These are phyloP conservation scores for Oryzias javanicus DNA, from an alignment of 2,113 vertebrate genomes.

Conservation along the genomic window DNA sequence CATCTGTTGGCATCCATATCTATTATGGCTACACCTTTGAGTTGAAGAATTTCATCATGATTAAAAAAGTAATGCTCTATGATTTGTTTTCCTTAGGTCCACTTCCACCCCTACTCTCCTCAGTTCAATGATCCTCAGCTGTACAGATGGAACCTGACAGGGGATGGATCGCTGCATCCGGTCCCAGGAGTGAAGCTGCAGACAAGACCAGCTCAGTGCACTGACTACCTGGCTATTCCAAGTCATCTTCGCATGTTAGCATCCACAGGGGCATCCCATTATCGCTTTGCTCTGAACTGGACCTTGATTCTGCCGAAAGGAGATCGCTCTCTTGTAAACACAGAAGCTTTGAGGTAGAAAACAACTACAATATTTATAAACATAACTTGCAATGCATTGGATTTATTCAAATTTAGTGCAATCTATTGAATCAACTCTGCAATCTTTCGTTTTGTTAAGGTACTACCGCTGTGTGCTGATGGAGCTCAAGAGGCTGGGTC, in stretches of 20 bases:
- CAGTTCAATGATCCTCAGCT: constrained; percentile 89
- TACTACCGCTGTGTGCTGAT: constrained; percentile 89
- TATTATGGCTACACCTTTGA: no score
- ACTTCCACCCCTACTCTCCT: constrained; percentile 82
- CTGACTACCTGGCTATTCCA: constrained; percentile 86
- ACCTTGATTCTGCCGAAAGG: constrained; percentile 86
- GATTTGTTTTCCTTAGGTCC: constrained; percentile 77
- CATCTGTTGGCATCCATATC: no score
- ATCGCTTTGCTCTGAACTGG: constrained; percentile 94
- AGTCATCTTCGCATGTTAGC: constrained; percentile 81
- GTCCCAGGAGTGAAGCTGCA: constrained; percentile 82
- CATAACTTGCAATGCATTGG: neutral
- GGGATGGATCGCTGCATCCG: constrained; percentile 80
- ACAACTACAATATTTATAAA: constrained; percentile 1
- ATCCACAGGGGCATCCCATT: constrained; percentile 84
- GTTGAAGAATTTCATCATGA: no score
- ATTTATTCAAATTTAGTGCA: neutral
- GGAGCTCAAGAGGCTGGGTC: constrained; percentile 78
- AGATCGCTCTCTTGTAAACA: constrained; percentile 76
- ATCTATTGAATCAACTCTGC: neutral
- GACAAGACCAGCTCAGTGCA: constrained; percentile 85
- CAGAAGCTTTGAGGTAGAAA: constrained; percentile 77
- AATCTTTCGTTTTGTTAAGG: constrained; percentile 31
- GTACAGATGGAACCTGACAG: constrained; percentile 92
- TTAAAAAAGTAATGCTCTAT: no score